These are phyloP conservation scores for Bombus terrestris DNA, from an alignment of 1,140 invertebrate genomes.

Conservation along the genomic window DNA sequence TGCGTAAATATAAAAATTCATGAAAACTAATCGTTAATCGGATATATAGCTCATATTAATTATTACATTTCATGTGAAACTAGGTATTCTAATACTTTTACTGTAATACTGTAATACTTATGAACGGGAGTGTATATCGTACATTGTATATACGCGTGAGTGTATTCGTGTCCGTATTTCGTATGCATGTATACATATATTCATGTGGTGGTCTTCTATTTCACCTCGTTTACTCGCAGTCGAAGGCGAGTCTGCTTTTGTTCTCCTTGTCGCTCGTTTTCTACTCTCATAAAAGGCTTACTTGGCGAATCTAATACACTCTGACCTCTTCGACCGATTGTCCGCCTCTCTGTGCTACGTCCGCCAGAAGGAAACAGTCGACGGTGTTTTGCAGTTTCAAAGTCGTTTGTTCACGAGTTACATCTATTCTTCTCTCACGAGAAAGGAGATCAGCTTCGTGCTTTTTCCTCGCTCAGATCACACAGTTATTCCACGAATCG, in stretches of 20 bases:
- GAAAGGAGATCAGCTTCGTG: neutral
- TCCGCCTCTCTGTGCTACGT: neutral
- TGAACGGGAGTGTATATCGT: neutral
- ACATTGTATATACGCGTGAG: neutral
- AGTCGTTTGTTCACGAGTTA: conserved; percentile 29
- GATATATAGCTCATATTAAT: too few relatives aligned
- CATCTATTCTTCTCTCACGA: neutral
- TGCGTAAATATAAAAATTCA: too few relatives aligned
- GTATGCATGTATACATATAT: conserved; percentile 2
- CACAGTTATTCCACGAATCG: neutral
- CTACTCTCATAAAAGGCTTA: conserved; percentile 62
- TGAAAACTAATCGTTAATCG: too few relatives aligned
- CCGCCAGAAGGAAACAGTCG: conserved; percentile 1
- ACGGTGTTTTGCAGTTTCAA: conserved; percentile 4
- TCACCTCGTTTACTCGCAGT: conserved; percentile 26
- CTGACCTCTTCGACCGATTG: conserved; percentile 32
- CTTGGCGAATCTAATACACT: conserved; percentile 64
- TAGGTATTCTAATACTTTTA: neutral
- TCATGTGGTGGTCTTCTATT: conserved; percentile 8
- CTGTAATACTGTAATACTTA: neutral
- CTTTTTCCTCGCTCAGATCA: neutral
- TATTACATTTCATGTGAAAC: neutral
- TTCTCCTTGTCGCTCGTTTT: conserved; percentile 32
- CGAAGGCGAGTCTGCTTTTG: conserved; percentile 43
- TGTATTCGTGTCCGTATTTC: neutral